Evolutionary conservation across 2,797 vertebrate genomes (phyloP).

Genomic region (Chromobotia macracanthus): DNA sequence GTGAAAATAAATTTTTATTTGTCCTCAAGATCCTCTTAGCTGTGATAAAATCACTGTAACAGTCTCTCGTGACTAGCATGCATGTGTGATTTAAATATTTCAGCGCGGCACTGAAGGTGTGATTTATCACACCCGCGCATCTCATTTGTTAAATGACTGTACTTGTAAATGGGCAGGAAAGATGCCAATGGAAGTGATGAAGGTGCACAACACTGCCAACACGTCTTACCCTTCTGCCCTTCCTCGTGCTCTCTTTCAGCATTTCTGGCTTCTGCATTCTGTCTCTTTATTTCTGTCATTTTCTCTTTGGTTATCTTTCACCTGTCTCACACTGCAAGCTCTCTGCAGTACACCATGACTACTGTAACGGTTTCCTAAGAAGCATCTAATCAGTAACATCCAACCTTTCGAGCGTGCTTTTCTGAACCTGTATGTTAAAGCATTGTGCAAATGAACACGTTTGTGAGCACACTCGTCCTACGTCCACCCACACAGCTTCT

Average conservation of each 20-base stretch:
- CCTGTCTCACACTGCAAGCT: not conserved
- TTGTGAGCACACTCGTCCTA: slow-evolving; percentile 12
- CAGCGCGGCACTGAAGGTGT: not conserved
- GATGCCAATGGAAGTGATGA: slow-evolving; percentile 64
- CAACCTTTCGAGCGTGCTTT: slow-evolving; percentile 1
- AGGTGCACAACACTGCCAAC: slow-evolving; percentile 65
- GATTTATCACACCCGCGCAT: slow-evolving; percentile 66
- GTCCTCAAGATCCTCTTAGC: too few relatives aligned
- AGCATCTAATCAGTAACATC: not conserved
- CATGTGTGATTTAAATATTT: not conserved
- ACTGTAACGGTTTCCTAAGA: not conserved
- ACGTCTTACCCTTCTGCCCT: not conserved
- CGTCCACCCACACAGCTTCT: slow-evolving; percentile 49
- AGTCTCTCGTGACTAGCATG: not conserved
- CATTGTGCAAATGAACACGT: slow-evolving; percentile 29
- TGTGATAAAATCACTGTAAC: too few relatives aligned
- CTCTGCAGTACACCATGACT: slow-evolving; percentile 5
- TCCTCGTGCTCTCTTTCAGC: not conserved
- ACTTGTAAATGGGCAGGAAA: slow-evolving; percentile 64
- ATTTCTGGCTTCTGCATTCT: slow-evolving; percentile 8
- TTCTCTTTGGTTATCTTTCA: slow-evolving; percentile 1
- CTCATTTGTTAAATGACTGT: slow-evolving; percentile 72
- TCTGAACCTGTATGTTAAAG: slow-evolving; percentile 5
- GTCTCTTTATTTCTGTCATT: not conserved
- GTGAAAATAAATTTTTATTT: too few relatives aligned